A percentile compares a stretch with the other conserved stretches of the same genome.
Evolutionary conservation across 2,797 vertebrate species (phyloP).

Genomic region (Rhincodon typus): DNA sequence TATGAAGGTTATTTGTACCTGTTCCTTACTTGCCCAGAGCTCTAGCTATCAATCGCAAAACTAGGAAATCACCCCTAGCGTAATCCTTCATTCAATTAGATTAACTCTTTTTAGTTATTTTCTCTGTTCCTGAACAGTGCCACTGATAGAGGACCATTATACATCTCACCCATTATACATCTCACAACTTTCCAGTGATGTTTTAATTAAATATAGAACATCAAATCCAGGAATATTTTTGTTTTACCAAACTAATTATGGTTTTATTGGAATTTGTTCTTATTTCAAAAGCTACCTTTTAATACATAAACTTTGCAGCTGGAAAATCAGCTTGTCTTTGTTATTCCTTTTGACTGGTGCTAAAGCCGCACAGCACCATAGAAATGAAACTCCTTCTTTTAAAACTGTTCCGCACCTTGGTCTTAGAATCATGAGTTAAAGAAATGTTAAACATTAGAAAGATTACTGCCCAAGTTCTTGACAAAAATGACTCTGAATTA

Average conservation of each 20-base stretch:
- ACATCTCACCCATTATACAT: neutral
- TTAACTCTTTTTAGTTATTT: neutral
- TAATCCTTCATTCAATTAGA: neutral
- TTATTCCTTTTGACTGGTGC: neutral
- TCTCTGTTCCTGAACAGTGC: neutral
- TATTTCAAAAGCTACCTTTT: neutral
- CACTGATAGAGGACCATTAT: neutral
- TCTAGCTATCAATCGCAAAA: neutral
- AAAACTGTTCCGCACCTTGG: neutral
- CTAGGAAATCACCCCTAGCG: neutral
- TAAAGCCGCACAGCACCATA: neutral
- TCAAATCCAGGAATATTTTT: neutral
- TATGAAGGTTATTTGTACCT: neutral
- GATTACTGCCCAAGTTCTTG: neutral
- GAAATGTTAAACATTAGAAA: neutral
- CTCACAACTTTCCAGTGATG: neutral
- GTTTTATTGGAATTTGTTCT: neutral
- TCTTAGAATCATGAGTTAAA: neutral
- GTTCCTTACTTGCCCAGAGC: neutral
- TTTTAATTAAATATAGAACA: slow-evolving; percentile 7
- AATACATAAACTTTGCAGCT: neutral
- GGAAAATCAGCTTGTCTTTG: neutral
- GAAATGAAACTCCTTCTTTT: neutral
- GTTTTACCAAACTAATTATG: neutral
- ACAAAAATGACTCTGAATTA: neutral